Conservation (phyloP, 2,797 vertebrate genomes). For the Spinibarbus caldwelli region DNA sequence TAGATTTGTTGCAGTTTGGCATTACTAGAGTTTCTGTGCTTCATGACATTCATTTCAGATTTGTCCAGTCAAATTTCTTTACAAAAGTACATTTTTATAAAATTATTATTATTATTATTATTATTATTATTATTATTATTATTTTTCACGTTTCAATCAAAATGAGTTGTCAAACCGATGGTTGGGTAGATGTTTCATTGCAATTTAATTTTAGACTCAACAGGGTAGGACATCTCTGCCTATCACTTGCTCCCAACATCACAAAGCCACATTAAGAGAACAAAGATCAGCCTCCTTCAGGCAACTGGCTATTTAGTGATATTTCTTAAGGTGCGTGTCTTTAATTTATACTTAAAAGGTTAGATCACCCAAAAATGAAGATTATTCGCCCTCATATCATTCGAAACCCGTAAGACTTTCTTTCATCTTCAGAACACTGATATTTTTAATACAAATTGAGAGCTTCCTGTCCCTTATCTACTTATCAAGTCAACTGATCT, state of each 20-base stretch:
- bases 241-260: slow-evolving; percentile 19
- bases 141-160: neutral
- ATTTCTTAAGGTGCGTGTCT: neutral
- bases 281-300: slow-evolving; percentile 21
- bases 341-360: neutral
- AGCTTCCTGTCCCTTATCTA: neutral
- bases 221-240: neutral
- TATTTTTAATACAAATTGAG: neutral
- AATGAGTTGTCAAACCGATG: neutral
- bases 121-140: too few species aligned
- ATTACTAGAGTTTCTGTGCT: neutral
- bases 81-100: neutral
- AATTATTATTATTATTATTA: too few species aligned
- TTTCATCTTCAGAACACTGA: neutral
- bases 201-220: neutral
- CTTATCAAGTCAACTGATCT: neutral
- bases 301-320: neutral
- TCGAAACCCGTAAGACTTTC: too few species aligned
- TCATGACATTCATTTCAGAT: neutral
- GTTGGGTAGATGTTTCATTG: neutral
- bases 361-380: too few species aligned
- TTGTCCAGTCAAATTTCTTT: neutral
- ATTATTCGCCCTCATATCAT: too few species aligned
- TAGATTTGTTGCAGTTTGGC: neutral
- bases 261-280: slow-evolving; percentile 26